These are phyloP conservation scores for Diadema setosum DNA, from an alignment of 35 echinoderm and acorn worm species.

Conservation along the genomic window DNA sequence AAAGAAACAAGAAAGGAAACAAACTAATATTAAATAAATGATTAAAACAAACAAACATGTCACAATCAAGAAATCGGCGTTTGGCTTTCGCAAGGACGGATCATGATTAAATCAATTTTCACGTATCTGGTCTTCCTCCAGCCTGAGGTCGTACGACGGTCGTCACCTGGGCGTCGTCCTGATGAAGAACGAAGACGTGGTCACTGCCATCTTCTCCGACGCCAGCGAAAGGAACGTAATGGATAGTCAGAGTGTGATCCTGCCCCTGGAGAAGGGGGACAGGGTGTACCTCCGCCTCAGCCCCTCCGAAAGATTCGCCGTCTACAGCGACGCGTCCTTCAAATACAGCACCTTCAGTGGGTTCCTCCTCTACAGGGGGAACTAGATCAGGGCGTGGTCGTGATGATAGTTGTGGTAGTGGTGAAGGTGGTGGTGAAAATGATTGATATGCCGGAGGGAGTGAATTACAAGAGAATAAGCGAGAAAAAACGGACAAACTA, in stretches of 20 bases:
- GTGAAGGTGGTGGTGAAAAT: too few species aligned
- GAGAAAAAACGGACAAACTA: not conserved
- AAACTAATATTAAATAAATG: too few species aligned
- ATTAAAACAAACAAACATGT: too few species aligned
- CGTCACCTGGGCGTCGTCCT: constrained; percentile 42
- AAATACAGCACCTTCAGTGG: constrained; percentile 81
- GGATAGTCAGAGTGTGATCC: constrained; percentile 63
- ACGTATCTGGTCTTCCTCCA: too few species aligned
- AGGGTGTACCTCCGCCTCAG: constrained; percentile 39
- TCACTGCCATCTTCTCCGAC: constrained; percentile 46
- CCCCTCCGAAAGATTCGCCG: constrained; percentile 23
- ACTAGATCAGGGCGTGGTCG: not conserved
- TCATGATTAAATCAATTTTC: too few species aligned
- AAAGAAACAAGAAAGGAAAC: too few species aligned
- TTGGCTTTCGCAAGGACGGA: too few species aligned
- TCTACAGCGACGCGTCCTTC: constrained; percentile 51
- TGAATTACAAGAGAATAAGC: not conserved
- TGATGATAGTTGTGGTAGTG: too few species aligned
- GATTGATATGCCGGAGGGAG: not conserved
- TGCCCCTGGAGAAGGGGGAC: constrained; percentile 46
- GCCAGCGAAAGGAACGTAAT: constrained; percentile 53
- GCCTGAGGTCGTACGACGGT: constrained; percentile 61
- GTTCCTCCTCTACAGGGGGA: constrained; percentile 59
- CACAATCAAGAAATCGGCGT: too few species aligned
- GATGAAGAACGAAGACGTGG: constrained; percentile 65